Percentiles rank a stretch among this genome's conserved stretches.
Conservation (phyloP, 2,113 vertebrate genomes). For the Anarhynchus alexandrinus region DNA sequence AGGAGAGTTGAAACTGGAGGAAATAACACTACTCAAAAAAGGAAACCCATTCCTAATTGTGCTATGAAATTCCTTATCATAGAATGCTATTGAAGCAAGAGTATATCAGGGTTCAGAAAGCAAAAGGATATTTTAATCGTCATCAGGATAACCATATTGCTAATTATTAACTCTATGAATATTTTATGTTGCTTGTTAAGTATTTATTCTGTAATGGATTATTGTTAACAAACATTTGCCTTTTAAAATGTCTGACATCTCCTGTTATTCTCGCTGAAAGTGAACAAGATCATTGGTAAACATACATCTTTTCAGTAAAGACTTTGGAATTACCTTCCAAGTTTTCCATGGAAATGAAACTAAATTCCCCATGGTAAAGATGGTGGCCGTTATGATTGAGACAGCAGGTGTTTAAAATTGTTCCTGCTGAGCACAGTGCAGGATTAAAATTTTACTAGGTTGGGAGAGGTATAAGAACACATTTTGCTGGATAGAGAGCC, state of each 20-base stretch:
- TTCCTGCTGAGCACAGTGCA: neutral
- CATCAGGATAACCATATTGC: neutral
- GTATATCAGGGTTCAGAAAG: neutral
- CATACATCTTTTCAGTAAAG: neutral
- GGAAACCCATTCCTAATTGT: neutral
- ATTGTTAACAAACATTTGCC: neutral
- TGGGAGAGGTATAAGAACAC: neutral
- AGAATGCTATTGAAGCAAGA: neutral
- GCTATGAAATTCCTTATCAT: neutral
- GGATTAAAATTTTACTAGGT: neutral
- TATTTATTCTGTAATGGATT: neutral
- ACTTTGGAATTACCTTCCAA: neutral
- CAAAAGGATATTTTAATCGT: neutral
- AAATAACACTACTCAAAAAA: neutral
- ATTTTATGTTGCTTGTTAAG: neutral
- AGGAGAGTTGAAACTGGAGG: neutral
- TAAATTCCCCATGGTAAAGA: neutral
- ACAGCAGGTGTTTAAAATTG: neutral
- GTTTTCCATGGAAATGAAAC: neutral
- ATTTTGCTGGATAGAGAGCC: neutral
- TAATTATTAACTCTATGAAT: neutral
- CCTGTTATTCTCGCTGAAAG: neutral
- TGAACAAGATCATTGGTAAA: neutral
- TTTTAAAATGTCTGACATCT: neutral
- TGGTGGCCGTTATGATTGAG: neutral